phyloP scores from a whole-genome alignment of 2,797 vertebrate species.

The Astyanax mexicanus region DNA sequence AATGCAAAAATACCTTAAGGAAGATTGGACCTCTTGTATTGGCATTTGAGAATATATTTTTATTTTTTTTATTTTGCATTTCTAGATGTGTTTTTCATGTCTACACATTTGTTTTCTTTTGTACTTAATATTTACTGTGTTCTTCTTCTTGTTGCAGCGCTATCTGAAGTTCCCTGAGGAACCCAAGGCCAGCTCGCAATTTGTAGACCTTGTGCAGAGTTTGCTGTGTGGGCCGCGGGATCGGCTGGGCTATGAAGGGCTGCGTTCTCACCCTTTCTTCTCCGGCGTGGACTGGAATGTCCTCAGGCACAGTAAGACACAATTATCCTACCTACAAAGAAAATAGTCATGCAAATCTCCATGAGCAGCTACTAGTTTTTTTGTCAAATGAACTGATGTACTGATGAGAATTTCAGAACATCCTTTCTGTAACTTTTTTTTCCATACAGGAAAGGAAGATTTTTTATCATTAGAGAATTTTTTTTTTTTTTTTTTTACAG shows the following conservation, averaged over 20 bases:
- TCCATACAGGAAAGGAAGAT: no score
- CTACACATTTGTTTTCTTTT: background rate
- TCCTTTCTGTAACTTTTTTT: no score
- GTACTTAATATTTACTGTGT: background rate
- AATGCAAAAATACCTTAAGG: no score
- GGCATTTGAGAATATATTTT: no score
- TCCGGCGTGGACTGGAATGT: constrained; percentile 87
- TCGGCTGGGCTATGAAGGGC: constrained; percentile 87
- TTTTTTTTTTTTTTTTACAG: no score
- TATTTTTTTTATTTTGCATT: no score
- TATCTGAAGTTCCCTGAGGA: constrained; percentile 92
- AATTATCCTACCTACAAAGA: background rate
- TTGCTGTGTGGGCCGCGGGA: constrained; percentile 88
- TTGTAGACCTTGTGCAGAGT: constrained; percentile 90
- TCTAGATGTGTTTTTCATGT: no score
- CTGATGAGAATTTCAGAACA: no score
- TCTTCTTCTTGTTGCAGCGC: constrained; percentile 70
- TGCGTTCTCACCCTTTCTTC: constrained; percentile 95
- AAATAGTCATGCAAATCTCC: background rate
- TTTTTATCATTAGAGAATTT: no score
- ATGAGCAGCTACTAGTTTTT: background rate
- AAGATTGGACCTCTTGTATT: no score
- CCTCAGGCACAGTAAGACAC: constrained; percentile 86
- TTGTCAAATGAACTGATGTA: background rate
- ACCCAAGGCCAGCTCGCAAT: constrained; percentile 82